Base-by-base conservation (phyloP, 2,113 vertebrate genomes). In the Gila orcuttii region DNA sequence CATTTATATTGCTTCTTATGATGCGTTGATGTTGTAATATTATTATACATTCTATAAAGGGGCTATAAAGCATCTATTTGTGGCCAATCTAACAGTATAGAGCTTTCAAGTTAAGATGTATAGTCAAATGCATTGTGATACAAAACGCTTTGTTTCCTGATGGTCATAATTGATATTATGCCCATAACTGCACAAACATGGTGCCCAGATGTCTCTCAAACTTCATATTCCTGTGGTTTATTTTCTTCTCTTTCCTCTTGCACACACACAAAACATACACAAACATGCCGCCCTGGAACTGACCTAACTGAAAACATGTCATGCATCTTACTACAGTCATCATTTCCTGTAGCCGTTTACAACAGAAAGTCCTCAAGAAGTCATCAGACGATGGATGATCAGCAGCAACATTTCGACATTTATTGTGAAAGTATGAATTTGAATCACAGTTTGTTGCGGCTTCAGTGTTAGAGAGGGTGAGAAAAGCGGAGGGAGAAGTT, bases 281-380 rank as follows among this genome's bases (percentile, higher is more conserved):
- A 76, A 33, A 68, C 57, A 66, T 23, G 50, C n/a, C 45, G 50
- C 69, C 9, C 77, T 64, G 60, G 81, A 84, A 81, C 47, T 50
- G 66, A 12, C 82, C 68, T 50, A 28, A 39, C 33, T 47, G n/a
- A 50, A 39, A 79, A 80, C 81, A 57, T 64, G 74, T 71, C 13
- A 50, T 87, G 42, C 12, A 10, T 62, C 47, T 15, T 25, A 19
- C 36, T 85, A 42, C 83, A 52, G 74, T 87, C 74, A 88, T 90
- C 85, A 90, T 92, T 95, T 94, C 93, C 94, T 92, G 93, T 88
- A 47, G 75, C 86, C 94, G 90, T 94, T 94, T 93, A 93, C 59
- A 39, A 3, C 62, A 78, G 77, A 60, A 62, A 19, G 23, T 21
- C 64, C 68, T 50, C 42, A 47, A 33, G 45, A 23, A 31, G 6